Percentiles rank a stretch among this genome's conserved stretches.
phyloP scores from a whole-genome alignment of 2,797 vertebrate genomes.

The Sebastes variabilis region DNA sequence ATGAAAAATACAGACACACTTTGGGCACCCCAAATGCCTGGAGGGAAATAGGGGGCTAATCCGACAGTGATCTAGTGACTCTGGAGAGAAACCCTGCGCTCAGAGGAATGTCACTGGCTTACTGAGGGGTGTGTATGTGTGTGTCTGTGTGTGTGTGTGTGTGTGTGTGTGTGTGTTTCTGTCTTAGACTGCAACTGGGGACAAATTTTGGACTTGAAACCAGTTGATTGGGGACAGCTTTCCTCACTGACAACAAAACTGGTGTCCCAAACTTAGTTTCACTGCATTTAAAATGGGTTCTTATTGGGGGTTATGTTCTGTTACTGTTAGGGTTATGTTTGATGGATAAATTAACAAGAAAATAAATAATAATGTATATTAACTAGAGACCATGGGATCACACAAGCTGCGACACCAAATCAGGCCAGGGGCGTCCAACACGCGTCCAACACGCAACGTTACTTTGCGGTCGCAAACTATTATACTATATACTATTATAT shows the following conservation, averaged over 20 bases:
- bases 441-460: too few relatives aligned
- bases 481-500: too few relatives aligned
- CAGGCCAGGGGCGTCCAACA: too few relatives aligned
- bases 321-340: background rate
- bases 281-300: background rate
- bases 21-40: conserved; percentile 69
- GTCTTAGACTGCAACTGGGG: background rate
- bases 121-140: conserved; percentile 1
- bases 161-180: background rate
- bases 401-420: background rate
- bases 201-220: background rate
- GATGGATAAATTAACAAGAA: background rate
- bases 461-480: too few relatives aligned
- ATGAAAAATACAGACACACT: conserved; percentile 57
- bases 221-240: background rate
- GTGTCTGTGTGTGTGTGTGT: conserved; percentile 11
- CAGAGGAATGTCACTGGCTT: conserved; percentile 60
- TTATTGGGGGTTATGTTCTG: background rate
- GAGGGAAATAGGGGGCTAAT: conserved; percentile 75
- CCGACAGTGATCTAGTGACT: conserved; percentile 84
- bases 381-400: background rate
- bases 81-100: conserved; percentile 60
- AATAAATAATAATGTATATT: background rate
- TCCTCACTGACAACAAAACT: background rate
- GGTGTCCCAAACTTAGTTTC: background rate